Percentiles rank a stretch among this genome's conserved stretches.
These are phyloP conservation scores for Serripes groenlandicus DNA, from an alignment of 2,888 invertebrate genomes.

Conservation along the genomic window DNA sequence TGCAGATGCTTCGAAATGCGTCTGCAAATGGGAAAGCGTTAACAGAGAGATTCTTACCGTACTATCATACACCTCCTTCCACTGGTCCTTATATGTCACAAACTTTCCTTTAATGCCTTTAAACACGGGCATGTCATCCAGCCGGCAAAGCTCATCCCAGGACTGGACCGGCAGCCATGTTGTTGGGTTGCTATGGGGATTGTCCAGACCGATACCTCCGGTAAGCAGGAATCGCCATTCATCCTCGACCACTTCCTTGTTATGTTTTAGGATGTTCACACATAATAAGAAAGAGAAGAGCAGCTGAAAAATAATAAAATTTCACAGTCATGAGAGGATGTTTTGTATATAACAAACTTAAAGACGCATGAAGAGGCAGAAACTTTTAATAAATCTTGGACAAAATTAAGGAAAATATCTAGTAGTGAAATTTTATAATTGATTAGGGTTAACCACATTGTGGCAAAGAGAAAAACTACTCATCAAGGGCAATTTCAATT, in stretches of 20 bases:
- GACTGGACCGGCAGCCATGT: constrained; percentile 93
- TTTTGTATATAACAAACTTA: too few relatives aligned
- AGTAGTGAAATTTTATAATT: too few relatives aligned
- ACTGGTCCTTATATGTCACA: constrained; percentile 83
- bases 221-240: constrained; percentile 96
- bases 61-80: constrained; percentile 91
- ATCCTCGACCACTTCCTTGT: constrained; percentile 87
- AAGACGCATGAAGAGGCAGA: too few relatives aligned
- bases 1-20: not conserved
- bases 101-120: constrained; percentile 85
- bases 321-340: too few relatives aligned
- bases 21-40: not conserved
- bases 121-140: constrained; percentile 84
- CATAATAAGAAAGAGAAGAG: constrained; percentile 87
- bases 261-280: constrained; percentile 86
- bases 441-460: too few relatives aligned
- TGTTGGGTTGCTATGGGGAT: constrained; percentile 92
- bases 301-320: too few relatives aligned
- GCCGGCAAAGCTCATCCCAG: constrained; percentile 88
- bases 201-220: constrained; percentile 93
- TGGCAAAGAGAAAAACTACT: too few relatives aligned
- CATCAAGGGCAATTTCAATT: too few relatives aligned
- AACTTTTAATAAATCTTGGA: too few relatives aligned
- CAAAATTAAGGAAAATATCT: too few relatives aligned
- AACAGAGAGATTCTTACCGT: constrained; percentile 87